Conservation (phyloP, 2,797 vertebrate species). For the Esox lucius region DNA sequence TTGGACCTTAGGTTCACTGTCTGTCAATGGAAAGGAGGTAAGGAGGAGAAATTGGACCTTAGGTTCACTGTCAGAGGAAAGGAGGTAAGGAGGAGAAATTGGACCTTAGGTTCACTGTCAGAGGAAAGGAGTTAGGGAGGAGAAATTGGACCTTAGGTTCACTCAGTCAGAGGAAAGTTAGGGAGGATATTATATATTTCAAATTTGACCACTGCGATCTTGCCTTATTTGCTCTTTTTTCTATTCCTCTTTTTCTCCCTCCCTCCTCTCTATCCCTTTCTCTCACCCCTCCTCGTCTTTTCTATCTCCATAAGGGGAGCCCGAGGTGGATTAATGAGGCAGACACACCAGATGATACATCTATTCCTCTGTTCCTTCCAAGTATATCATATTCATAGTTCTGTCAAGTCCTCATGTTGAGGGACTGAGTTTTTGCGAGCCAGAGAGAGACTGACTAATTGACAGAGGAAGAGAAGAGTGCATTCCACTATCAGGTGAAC, state of each 20-base stretch:
- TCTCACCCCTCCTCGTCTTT: slow-evolving; percentile 18
- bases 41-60: too few species aligned
- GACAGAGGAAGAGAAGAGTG: background rate
- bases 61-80: too few species aligned
- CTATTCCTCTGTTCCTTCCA: slow-evolving; percentile 28
- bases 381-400: slow-evolving; percentile 45
- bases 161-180: too few species aligned
- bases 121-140: too few species aligned
- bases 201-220: too few species aligned
- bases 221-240: background rate
- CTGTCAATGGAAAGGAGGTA: too few species aligned
- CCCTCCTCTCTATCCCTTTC: slow-evolving; percentile 10
- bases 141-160: too few species aligned
- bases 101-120: too few species aligned
- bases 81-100: too few species aligned
- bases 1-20: too few species aligned
- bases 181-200: too few species aligned
- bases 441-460: background rate
- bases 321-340: slow-evolving; percentile 65
- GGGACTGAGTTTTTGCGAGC: slow-evolving; percentile 17
- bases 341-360: slow-evolving; percentile 66
- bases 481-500: too few species aligned
- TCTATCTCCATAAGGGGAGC: slow-evolving; percentile 55
- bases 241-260: slow-evolving; percentile 14
- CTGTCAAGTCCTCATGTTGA: slow-evolving; percentile 9